phyloP scores from a whole-genome alignment of 2,888 invertebrate species.

The Athetis lepigone region DNA sequence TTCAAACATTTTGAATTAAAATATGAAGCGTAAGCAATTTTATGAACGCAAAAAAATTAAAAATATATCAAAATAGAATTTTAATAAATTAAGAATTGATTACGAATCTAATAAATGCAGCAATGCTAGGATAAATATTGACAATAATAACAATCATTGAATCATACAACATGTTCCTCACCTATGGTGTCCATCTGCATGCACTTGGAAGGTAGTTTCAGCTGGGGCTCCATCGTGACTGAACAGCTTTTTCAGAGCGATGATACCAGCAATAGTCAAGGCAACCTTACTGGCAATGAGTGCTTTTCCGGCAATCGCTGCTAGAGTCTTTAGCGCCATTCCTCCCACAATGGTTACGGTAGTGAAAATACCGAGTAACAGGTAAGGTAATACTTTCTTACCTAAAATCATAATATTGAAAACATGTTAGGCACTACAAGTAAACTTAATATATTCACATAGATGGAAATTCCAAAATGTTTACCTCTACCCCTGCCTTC shows the following conservation, averaged over 20 bases:
- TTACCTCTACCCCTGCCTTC: slow-evolving; percentile 89
- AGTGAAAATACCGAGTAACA: slow-evolving; percentile 91
- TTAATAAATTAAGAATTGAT: too few species aligned
- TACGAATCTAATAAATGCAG: background rate
- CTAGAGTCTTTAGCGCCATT: slow-evolving; percentile 92
- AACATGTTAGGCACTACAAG: slow-evolving; percentile 7
- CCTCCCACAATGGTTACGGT: slow-evolving; percentile 93
- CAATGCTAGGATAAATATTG: slow-evolving; percentile 20
- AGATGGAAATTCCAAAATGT: slow-evolving; percentile 41
- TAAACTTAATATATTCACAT: background rate
- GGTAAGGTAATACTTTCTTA: slow-evolving; percentile 90
- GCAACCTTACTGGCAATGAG: slow-evolving; percentile 94
- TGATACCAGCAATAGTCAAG: slow-evolving; percentile 93
- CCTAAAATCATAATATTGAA: slow-evolving; percentile 72
- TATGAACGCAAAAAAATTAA: background rate
- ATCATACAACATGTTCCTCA: slow-evolving; percentile 60
- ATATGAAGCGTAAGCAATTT: slow-evolving; percentile 39
- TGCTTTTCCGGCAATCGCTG: slow-evolving; percentile 93
- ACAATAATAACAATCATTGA: background rate
- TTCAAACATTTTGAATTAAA: slow-evolving; percentile 77
- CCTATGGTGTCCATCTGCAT: slow-evolving; percentile 93
- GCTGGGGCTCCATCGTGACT: slow-evolving; percentile 91
- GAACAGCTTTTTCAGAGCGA: slow-evolving; percentile 93
- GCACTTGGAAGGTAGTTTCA: slow-evolving; percentile 92
- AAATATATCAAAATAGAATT: background rate